phyloP scores from a whole-genome alignment of 2,797 vertebrate species.

The Pseudopleuronectes americanus region DNA sequence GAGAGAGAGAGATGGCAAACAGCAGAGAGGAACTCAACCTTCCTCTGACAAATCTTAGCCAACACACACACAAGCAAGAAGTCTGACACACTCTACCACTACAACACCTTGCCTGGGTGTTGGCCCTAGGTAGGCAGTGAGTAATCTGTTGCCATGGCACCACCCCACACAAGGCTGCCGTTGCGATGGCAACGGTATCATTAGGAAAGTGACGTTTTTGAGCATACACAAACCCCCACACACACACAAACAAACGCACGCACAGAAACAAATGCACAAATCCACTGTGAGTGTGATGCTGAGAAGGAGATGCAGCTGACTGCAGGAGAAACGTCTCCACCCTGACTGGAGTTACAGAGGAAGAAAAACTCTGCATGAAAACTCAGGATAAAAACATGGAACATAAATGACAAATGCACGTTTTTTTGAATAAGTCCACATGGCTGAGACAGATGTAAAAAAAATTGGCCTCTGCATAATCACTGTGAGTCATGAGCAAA shows the following conservation, averaged over 20 bases:
- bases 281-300: constrained; percentile 4
- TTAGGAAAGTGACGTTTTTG: constrained; percentile 42
- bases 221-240: constrained; percentile 33
- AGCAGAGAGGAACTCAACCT: constrained; percentile 52
- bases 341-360: constrained; percentile 14
- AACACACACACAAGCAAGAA: constrained; percentile 7
- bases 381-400: constrained; percentile 11
- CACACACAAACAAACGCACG: not conserved
- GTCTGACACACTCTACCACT: constrained; percentile 20
- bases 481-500: constrained; percentile 35
- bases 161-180: constrained; percentile 34
- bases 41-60: constrained; percentile 42
- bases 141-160: constrained; percentile 65
- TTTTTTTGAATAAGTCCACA: constrained; percentile 4
- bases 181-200: constrained; percentile 57
- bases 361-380: constrained; percentile 15
- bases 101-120: constrained; percentile 63
- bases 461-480: constrained; percentile 39
- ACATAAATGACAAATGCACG: not conserved
- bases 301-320: constrained; percentile 36
- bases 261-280: constrained; percentile 11
- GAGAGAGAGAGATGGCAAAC: not conserved
- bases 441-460: constrained; percentile 27
- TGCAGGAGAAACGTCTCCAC: constrained; percentile 44
- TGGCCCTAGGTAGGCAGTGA: constrained; percentile 53